These are phyloP conservation scores for Drosophila anomelani DNA, from an alignment of 2,888 invertebrate genomes.

Conservation along the genomic window DNA sequence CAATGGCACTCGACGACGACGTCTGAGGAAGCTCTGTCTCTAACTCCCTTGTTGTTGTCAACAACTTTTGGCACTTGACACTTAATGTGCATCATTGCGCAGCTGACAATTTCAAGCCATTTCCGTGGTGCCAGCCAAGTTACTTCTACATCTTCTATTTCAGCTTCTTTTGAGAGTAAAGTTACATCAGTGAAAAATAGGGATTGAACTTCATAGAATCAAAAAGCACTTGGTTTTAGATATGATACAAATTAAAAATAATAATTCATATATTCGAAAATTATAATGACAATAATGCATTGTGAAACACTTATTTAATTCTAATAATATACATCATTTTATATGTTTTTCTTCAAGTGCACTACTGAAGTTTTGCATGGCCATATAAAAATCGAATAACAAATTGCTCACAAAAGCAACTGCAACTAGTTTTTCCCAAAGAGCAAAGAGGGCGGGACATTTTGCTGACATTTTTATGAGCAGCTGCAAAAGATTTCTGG, in stretches of 20 bases:
- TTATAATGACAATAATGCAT: background rate
- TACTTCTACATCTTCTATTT: conserved; percentile 10
- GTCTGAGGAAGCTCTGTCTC: conserved; percentile 7
- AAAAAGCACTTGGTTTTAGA: too few species aligned
- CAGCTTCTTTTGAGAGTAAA: conserved; percentile 18
- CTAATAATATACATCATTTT: background rate
- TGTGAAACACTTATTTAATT: background rate
- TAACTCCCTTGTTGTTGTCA: conserved; percentile 62
- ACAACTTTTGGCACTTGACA: conserved; percentile 78
- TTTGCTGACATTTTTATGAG: conserved; percentile 70
- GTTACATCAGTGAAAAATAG: conserved; percentile 5
- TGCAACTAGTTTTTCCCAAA: conserved; percentile 31
- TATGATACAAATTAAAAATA: too few species aligned
- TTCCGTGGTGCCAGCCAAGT: conserved; percentile 70
- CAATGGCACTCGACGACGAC: conserved; percentile 14
- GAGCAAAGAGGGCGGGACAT: conserved; percentile 6
- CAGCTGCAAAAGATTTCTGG: conserved; percentile 68
- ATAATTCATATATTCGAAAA: too few species aligned
- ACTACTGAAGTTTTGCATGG: conserved; percentile 67
- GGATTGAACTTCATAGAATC: background rate
- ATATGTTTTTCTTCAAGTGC: background rate
- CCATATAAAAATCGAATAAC: conserved; percentile 65
- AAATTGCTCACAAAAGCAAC: conserved; percentile 63
- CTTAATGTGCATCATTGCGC: conserved; percentile 80
- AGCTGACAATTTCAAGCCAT: conserved; percentile 79